phyloP scores from a whole-genome alignment of 2,113 vertebrate species.

The Indri indri region DNA sequence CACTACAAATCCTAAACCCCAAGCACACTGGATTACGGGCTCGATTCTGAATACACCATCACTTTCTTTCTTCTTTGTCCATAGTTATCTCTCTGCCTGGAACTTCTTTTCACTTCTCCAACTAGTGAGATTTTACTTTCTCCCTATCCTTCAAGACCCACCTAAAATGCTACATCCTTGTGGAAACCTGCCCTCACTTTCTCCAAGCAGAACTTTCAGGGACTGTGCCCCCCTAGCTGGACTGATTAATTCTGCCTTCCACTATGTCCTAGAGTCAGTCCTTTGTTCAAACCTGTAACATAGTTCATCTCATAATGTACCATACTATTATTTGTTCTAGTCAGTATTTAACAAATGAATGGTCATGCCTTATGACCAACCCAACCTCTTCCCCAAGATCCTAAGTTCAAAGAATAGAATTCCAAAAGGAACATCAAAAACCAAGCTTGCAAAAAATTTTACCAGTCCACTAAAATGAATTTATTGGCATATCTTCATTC shows the following conservation, averaged over 20 bases:
- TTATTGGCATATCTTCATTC: constrained; percentile 12
- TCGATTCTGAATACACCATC: neutral
- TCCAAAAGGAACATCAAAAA: constrained; percentile 26
- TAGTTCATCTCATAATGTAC: neutral
- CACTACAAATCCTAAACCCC: neutral
- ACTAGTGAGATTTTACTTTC: neutral
- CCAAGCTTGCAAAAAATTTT: neutral
- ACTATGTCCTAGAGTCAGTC: neutral
- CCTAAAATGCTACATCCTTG: neutral
- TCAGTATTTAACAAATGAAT: constrained; percentile 20
- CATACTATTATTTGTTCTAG: neutral
- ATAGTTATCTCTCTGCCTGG: neutral
- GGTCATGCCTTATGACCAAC: neutral
- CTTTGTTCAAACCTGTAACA: neutral
- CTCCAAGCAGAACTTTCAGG: neutral
- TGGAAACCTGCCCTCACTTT: neutral
- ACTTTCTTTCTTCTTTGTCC: neutral
- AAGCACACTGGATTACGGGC: neutral
- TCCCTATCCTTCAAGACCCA: neutral
- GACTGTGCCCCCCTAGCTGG: neutral
- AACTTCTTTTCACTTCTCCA: neutral
- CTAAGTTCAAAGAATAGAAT: constrained; percentile 44
- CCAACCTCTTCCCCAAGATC: neutral
- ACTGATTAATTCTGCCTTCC: neutral
- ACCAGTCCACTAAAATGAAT: constrained; percentile 29